Conservation (phyloP, 2,113 vertebrate genomes). For the Typhlomys cinereus region DNA sequence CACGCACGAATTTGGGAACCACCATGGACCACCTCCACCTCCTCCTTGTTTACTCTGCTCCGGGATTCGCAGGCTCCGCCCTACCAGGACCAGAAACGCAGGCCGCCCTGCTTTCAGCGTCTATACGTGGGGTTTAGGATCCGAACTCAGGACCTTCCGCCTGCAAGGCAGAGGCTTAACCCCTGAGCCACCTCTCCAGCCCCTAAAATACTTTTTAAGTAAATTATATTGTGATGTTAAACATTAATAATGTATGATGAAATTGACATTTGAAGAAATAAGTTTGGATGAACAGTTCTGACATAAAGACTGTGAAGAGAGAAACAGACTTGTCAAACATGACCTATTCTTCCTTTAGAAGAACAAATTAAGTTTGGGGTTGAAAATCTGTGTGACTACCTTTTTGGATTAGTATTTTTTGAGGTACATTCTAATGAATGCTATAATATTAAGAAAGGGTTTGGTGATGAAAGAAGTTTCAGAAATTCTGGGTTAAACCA, state of each 20-base stretch:
- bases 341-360: neutral
- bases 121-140: too few species aligned
- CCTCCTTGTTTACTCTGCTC: too few species aligned
- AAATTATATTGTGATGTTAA: conserved; percentile 1
- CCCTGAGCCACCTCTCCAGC: too few species aligned
- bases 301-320: neutral
- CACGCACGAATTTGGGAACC: too few species aligned
- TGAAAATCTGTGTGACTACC: neutral
- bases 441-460: neutral
- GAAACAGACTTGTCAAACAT: neutral
- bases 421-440: neutral
- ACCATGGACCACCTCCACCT: too few species aligned
- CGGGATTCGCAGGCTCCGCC: too few species aligned
- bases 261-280: neutral
- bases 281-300: neutral
- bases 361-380: neutral
- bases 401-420: neutral
- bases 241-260: neutral
- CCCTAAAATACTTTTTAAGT: too few species aligned
- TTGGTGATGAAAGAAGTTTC: conserved; percentile 6
- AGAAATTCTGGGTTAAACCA: neutral
- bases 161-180: too few species aligned
- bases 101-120: too few species aligned
- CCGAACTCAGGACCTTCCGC: too few species aligned
- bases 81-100: too few species aligned